Conservation (phyloP, 30 jellyfish, hydroid and myxozoan species). For the Pseudorhiza aurosa region DNA sequence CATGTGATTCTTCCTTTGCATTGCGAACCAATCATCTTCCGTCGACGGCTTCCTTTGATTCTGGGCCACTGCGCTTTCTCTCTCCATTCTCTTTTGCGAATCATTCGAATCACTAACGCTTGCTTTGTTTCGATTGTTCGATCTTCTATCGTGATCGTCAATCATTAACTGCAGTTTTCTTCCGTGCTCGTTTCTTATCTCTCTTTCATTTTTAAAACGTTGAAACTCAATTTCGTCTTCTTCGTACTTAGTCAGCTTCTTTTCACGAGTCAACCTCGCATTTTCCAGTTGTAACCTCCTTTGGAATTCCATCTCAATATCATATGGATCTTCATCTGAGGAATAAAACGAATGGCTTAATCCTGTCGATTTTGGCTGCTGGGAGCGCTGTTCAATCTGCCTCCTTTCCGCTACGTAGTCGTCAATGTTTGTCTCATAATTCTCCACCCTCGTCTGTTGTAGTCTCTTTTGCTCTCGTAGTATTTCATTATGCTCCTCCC, state of each 20-base stretch:
- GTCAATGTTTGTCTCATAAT: conserved; percentile 30
- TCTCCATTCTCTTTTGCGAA: conserved; percentile 29
- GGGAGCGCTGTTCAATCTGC: conserved; percentile 39
- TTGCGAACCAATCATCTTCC: conserved; percentile 71
- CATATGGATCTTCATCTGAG: conserved; percentile 55
- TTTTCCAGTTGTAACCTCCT: conserved; percentile 76
- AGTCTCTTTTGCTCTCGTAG: conserved; percentile 31
- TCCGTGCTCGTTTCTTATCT: conserved; percentile 54
- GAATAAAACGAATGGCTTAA: conserved; percentile 20
- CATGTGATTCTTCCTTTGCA: conserved; percentile 70
- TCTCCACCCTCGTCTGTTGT: conserved; percentile 1
- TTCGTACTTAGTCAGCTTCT: conserved; percentile 1
- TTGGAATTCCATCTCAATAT: conserved; percentile 76
- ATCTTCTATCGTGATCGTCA: conserved; percentile 49
- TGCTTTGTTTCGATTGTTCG: not conserved
- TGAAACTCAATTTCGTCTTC: conserved; percentile 57
- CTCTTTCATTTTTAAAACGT: conserved; percentile 36
- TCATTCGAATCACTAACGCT: conserved; percentile 32
- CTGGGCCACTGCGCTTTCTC: conserved; percentile 8
- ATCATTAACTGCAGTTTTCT: conserved; percentile 60
- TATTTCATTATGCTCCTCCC: conserved; percentile 22
- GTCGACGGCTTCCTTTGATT: conserved; percentile 17
- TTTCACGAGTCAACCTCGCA: conserved; percentile 23
- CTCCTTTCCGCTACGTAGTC: conserved; percentile 27
- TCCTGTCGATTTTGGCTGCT: conserved; percentile 2